A percentile compares a stretch with the other conserved stretches of the same genome.
These are phyloP conservation scores for Pyralis farinalis DNA, from an alignment of 2,888 invertebrate genomes.

Conservation along the genomic window DNA sequence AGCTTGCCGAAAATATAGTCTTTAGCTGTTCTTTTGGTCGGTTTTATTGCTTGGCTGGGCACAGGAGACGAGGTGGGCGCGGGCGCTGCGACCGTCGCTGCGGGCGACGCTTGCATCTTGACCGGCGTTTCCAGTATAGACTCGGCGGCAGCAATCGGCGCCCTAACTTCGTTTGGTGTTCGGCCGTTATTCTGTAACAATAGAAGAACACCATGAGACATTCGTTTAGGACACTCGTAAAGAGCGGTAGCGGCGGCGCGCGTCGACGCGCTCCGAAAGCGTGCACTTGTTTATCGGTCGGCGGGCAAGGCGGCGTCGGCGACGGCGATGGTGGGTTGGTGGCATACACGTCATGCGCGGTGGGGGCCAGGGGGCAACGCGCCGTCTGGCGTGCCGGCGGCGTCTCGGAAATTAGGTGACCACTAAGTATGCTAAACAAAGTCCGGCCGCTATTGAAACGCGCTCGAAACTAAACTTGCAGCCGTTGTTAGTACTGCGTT, in stretches of 20 bases:
- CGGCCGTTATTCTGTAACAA: slow-evolving; percentile 68
- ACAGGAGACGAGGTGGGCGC: slow-evolving; percentile 64
- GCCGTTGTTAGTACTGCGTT: too few species aligned
- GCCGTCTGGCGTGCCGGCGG: slow-evolving; percentile 43
- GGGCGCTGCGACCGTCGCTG: slow-evolving; percentile 61
- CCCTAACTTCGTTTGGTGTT: slow-evolving; percentile 61
- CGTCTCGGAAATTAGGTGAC: slow-evolving; percentile 42
- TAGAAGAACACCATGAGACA: slow-evolving; percentile 21
- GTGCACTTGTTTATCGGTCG: slow-evolving; percentile 55
- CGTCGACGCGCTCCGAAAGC: slow-evolving; percentile 50
- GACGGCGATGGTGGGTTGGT: slow-evolving; percentile 20
- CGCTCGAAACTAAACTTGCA: too few species aligned
- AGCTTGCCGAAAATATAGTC: slow-evolving; percentile 98
- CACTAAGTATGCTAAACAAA: slow-evolving; percentile 27
- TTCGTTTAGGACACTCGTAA: background rate
- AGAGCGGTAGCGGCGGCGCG: slow-evolving; percentile 22
- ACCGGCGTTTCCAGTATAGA: slow-evolving; percentile 71
- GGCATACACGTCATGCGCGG: slow-evolving; percentile 42
- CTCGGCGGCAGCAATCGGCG: slow-evolving; percentile 80
- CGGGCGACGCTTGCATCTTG: slow-evolving; percentile 74
- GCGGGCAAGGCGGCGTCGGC: slow-evolving; percentile 23
- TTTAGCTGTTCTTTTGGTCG: slow-evolving; percentile 87
- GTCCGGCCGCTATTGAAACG: slow-evolving; percentile 6
- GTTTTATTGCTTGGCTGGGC: slow-evolving; percentile 56
- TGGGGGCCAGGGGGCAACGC: slow-evolving; percentile 56